Conservation (phyloP, 2,888 invertebrate species). For the Callinectes sapidus region DNA sequence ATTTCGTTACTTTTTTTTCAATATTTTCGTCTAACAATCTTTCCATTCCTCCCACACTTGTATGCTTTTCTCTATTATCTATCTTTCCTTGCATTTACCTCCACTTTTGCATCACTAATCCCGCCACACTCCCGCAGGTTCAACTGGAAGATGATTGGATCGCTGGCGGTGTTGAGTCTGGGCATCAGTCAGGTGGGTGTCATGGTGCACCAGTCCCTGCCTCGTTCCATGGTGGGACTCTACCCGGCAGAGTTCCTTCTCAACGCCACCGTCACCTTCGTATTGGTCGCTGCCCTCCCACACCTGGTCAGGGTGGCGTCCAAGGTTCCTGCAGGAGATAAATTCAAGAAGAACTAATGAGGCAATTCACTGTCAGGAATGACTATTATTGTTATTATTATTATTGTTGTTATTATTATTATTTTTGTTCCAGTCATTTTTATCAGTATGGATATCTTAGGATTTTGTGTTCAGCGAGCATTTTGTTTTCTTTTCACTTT, state of each 20-base stretch:
- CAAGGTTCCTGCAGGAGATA: slow-evolving; percentile 43
- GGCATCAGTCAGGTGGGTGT: slow-evolving; percentile 42
- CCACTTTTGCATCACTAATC: not conserved
- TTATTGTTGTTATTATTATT: not conserved
- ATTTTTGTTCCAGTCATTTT: not conserved
- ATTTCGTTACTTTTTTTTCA: not conserved
- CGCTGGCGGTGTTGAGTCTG: slow-evolving; percentile 53
- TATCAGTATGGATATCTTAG: not conserved
- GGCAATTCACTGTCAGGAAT: not conserved
- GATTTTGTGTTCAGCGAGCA: not conserved
- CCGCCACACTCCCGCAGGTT: slow-evolving; percentile 49
- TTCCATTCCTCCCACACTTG: not conserved
- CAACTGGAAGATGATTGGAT: slow-evolving; percentile 57
- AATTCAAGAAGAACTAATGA: slow-evolving; percentile 52
- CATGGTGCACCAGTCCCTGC: slow-evolving; percentile 51
- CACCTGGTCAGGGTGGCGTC: slow-evolving; percentile 53
- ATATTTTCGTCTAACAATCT: not conserved
- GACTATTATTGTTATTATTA: not conserved
- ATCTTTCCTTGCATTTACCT: not conserved
- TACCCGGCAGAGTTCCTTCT: slow-evolving; percentile 61
- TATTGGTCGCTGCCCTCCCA: slow-evolving; percentile 53
- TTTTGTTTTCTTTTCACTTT: not conserved
- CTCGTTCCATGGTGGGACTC: slow-evolving; percentile 49
- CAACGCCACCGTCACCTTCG: slow-evolving; percentile 43
- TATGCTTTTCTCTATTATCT: not conserved